These are phyloP conservation scores for Tetragonisca angustula DNA, from an alignment of 2,888 invertebrate species.

Conservation along the genomic window DNA sequence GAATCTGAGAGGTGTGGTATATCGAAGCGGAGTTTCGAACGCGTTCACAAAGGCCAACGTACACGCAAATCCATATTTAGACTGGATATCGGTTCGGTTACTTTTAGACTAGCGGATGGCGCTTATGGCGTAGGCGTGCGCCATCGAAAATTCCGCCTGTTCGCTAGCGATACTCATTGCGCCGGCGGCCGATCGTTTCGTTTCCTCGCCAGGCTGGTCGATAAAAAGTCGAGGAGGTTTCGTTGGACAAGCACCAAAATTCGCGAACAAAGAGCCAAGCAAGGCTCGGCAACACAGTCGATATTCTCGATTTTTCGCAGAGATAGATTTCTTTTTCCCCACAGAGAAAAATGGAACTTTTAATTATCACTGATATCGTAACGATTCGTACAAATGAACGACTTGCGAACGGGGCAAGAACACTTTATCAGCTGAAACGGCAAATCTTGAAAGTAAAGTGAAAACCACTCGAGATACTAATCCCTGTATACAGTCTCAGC, in stretches of 20 bases:
- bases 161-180: constrained; percentile 36
- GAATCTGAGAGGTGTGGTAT: neutral
- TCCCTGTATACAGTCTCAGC: neutral
- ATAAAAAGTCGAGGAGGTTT: constrained; percentile 1
- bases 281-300: neutral
- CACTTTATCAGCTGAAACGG: neutral
- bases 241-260: constrained; percentile 13
- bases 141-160: constrained; percentile 34
- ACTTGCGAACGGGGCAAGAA: neutral
- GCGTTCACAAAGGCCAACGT: constrained; percentile 31
- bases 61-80: constrained; percentile 61
- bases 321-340: neutral
- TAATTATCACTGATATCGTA: neutral
- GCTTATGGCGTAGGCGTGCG: constrained; percentile 34
- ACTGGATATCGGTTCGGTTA: constrained; percentile 48
- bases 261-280: neutral
- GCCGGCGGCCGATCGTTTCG: neutral
- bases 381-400: neutral
- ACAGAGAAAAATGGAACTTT: neutral
- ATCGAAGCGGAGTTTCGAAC: constrained; percentile 7
- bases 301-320: neutral
- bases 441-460: neutral
- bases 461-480: neutral
- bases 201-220: neutral
- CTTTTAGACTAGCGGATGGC: constrained; percentile 50